Conservation (phyloP, 2,113 vertebrate species). For the Nyctibius bracteatus region DNA sequence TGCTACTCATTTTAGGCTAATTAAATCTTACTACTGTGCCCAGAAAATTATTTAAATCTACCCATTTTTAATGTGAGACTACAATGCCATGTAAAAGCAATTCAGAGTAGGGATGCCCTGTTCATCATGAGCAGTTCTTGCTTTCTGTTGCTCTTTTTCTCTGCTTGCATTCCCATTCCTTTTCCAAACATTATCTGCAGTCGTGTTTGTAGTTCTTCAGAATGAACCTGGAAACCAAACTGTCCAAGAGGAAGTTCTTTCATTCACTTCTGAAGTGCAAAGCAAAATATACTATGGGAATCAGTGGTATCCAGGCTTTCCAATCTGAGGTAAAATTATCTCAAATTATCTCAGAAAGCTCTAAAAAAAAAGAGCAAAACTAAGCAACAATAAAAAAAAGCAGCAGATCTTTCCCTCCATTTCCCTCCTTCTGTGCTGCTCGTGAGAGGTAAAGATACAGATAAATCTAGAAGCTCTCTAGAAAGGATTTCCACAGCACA, state of each 20-base stretch:
- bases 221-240: background rate
- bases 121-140: background rate
- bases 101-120: background rate
- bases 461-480: background rate
- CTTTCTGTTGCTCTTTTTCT: background rate
- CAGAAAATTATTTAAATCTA: background rate
- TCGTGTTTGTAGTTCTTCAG: background rate
- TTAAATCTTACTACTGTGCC: background rate
- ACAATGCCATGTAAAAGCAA: background rate
- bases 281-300: background rate
- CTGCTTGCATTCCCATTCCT: background rate
- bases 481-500: background rate
- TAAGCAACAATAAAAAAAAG: background rate
- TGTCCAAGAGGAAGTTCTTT: background rate
- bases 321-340: background rate
- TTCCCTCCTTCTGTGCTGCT: background rate
- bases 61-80: background rate
- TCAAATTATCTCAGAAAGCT: background rate
- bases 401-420: background rate
- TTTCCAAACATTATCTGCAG: background rate
- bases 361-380: background rate
- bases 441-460: background rate
- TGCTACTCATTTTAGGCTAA: background rate
- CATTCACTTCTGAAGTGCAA: background rate
- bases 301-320: background rate